Conservation (phyloP, 2,888 invertebrate genomes). For the Watsonalla binaria region DNA sequence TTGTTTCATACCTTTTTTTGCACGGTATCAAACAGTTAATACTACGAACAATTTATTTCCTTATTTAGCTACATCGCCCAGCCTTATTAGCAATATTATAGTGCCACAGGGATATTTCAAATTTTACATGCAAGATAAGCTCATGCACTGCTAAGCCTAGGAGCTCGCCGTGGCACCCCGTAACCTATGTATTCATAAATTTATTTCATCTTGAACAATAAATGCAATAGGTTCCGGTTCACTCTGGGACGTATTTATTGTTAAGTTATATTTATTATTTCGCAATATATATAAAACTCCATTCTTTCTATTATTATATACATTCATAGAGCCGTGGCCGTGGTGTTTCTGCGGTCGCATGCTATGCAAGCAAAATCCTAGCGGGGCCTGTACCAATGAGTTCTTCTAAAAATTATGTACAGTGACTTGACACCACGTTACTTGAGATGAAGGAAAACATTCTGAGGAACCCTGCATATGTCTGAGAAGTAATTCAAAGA, state of each 20-base stretch:
- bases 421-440: no score
- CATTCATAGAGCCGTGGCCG: no score
- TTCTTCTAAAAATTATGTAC: no score
- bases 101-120: slow-evolving; percentile 67
- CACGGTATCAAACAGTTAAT: background rate
- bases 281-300: no score
- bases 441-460: no score
- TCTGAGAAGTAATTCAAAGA: no score
- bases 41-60: background rate
- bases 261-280: background rate
- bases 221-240: slow-evolving; percentile 32
- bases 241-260: background rate
- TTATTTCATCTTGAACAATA: slow-evolving; percentile 49
- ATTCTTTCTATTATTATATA: no score
- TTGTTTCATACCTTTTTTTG: no score
- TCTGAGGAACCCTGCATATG: no score
- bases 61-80: slow-evolving; percentile 21
- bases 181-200: slow-evolving; percentile 57
- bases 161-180: slow-evolving; percentile 46
- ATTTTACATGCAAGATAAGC: slow-evolving; percentile 63
- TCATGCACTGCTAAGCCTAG: slow-evolving; percentile 50
- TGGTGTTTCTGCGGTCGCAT: no score
- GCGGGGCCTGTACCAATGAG: no score
- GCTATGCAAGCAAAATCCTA: no score
- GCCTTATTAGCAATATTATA: slow-evolving; percentile 57